phyloP scores from a whole-genome alignment of 2,113 vertebrate genomes.

The Oreochromis spilurus region DNA sequence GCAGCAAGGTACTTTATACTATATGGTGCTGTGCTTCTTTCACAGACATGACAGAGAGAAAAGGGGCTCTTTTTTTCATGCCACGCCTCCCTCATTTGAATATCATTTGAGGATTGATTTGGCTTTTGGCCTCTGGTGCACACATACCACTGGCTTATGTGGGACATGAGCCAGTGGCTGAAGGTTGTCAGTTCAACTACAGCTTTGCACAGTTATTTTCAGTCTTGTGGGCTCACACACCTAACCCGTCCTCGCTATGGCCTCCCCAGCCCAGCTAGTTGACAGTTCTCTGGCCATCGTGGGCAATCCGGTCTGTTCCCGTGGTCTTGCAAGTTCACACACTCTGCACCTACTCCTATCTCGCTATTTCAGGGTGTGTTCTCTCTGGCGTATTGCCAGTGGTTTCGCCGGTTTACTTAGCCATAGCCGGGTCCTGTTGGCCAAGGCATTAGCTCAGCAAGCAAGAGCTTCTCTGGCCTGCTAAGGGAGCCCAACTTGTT shows the following conservation, averaged over 20 bases:
- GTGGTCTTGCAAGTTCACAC: too few species aligned
- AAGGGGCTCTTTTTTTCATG: background rate
- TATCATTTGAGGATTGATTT: background rate
- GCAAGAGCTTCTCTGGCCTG: background rate
- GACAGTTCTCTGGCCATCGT: too few species aligned
- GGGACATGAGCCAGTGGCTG: background rate
- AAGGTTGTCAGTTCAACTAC: background rate
- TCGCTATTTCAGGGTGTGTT: too few species aligned
- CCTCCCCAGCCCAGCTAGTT: background rate
- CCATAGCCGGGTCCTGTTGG: background rate
- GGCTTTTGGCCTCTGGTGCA: background rate
- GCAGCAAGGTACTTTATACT: background rate
- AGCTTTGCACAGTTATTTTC: background rate
- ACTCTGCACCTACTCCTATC: too few species aligned
- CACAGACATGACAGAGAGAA: background rate
- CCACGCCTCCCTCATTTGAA: background rate
- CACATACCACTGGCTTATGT: background rate
- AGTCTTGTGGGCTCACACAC: background rate
- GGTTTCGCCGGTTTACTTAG: too few species aligned
- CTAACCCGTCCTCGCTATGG: background rate
- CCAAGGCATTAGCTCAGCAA: background rate
- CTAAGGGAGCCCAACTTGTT: background rate
- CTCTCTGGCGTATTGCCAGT: too few species aligned
- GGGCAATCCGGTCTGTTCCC: too few species aligned
- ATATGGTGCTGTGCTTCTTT: background rate